A percentile compares a stretch with the other conserved stretches of the same genome.
Evolutionary conservation across 1,140 invertebrate genomes (phyloP).

Genomic region (Battus philenor): DNA sequence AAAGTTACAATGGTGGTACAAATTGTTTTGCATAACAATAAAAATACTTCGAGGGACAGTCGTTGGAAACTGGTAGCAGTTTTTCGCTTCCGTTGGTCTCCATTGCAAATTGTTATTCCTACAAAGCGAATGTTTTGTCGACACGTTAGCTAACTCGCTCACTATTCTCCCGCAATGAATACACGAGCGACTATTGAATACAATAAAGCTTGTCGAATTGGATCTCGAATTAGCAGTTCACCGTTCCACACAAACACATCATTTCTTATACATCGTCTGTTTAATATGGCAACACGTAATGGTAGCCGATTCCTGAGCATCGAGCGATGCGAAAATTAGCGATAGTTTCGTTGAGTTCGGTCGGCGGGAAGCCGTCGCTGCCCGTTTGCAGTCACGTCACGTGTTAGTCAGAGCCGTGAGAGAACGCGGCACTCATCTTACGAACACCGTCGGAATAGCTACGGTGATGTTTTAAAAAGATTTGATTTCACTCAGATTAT

Average conservation of each 20-base stretch:
- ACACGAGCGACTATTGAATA: slow-evolving; percentile 15
- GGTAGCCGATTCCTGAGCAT: background rate
- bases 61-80: too few species aligned
- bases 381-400: slow-evolving; percentile 18
- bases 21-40: too few species aligned
- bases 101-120: slow-evolving; percentile 14
- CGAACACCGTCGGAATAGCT: slow-evolving; percentile 3
- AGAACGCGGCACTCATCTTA: slow-evolving; percentile 24
- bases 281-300: too few species aligned
- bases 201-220: slow-evolving; percentile 14
- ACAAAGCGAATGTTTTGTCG: slow-evolving; percentile 12
- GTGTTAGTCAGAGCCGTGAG: slow-evolving; percentile 19
- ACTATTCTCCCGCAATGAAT: slow-evolving; percentile 13
- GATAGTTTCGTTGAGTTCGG: background rate
- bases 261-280: too few species aligned
- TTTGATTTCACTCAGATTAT: slow-evolving; percentile 2
- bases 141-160: slow-evolving; percentile 13
- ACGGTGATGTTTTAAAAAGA: slow-evolving; percentile 11
- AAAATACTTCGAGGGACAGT: too few species aligned
- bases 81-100: slow-evolving; percentile 8
- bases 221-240: slow-evolving; percentile 1
- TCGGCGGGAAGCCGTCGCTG: background rate
- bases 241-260: too few species aligned
- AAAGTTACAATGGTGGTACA: too few species aligned
- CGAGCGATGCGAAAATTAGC: background rate